phyloP scores from a whole-genome alignment of 2,113 vertebrate genomes.

The Lasiurus borealis region DNA sequence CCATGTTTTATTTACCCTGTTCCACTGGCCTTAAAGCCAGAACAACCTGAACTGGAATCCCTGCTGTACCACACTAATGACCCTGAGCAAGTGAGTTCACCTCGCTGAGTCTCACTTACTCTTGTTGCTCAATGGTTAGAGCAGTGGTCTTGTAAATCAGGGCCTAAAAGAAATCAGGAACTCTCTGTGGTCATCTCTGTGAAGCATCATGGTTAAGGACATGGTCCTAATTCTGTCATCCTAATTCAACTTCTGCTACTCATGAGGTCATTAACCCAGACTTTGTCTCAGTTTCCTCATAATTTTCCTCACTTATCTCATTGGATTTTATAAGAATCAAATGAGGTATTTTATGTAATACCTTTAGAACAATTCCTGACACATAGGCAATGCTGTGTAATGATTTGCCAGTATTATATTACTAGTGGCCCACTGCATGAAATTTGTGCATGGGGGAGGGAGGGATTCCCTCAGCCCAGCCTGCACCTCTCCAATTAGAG shows the following conservation, averaged over 20 bases:
- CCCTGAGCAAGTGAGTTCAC: not conserved
- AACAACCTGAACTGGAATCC: not conserved
- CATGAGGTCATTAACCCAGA: not conserved
- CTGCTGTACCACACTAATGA: not conserved
- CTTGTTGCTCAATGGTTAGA: not conserved
- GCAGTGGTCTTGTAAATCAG: not conserved
- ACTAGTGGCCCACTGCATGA: too few species aligned
- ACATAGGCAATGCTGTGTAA: not conserved
- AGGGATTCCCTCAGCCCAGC: too few species aligned
- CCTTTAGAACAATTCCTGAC: slow-evolving; percentile 16
- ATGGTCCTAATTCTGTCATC: too few species aligned
- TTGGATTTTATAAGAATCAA: not conserved
- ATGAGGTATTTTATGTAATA: not conserved
- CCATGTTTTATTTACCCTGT: not conserved
- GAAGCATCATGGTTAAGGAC: not conserved
- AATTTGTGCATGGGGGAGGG: too few species aligned
- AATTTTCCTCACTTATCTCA: not conserved
- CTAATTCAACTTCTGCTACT: not conserved
- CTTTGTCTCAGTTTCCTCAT: not conserved
- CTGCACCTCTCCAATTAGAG: too few species aligned
- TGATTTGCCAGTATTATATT: not conserved
- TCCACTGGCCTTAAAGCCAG: not conserved
- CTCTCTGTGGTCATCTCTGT: not conserved
- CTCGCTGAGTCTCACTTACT: not conserved
- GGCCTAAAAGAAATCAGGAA: not conserved